These are phyloP conservation scores for Tenthredo distinguenda DNA, from an alignment of 2,888 invertebrate species.

Conservation along the genomic window DNA sequence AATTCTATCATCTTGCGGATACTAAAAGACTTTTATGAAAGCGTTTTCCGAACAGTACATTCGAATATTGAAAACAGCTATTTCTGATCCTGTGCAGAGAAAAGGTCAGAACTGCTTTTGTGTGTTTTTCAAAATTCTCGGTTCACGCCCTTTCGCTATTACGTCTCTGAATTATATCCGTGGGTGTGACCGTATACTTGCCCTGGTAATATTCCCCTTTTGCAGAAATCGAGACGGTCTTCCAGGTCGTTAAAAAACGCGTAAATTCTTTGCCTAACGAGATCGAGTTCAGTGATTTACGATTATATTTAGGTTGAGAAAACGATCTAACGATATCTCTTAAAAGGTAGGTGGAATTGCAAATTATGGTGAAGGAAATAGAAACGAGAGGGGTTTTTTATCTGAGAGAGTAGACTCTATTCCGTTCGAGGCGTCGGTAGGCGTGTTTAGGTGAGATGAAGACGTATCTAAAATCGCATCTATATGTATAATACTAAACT, in stretches of 20 bases:
- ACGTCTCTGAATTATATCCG: slow-evolving; percentile 22
- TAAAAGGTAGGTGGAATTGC: slow-evolving; percentile 55
- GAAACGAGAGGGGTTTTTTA: neutral
- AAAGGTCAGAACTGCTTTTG: neutral
- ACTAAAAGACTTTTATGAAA: neutral
- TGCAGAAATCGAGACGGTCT: neutral
- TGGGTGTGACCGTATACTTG: slow-evolving; percentile 10
- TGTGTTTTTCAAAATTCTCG: neutral
- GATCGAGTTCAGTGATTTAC: slow-evolving; percentile 45
- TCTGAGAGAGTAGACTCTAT: neutral
- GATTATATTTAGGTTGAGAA: neutral
- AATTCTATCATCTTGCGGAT: neutral
- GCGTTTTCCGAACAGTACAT: neutral
- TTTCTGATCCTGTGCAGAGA: neutral
- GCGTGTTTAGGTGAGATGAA: slow-evolving; percentile 54
- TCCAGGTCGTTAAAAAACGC: neutral
- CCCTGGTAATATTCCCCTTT: neutral
- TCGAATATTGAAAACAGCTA: neutral
- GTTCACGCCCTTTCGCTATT: slow-evolving; percentile 31
- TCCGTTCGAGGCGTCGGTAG: slow-evolving; percentile 52
- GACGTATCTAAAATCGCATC: slow-evolving; percentile 50
- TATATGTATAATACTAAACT: slow-evolving; percentile 21
- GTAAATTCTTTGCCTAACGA: slow-evolving; percentile 35
- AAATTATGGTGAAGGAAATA: slow-evolving; percentile 46
- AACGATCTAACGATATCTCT: slow-evolving; percentile 43